Percentiles rank a stretch among this genome's conserved stretches.
Conservation (phyloP, 2,888 invertebrate species). For the Microdon myrmicae region DNA sequence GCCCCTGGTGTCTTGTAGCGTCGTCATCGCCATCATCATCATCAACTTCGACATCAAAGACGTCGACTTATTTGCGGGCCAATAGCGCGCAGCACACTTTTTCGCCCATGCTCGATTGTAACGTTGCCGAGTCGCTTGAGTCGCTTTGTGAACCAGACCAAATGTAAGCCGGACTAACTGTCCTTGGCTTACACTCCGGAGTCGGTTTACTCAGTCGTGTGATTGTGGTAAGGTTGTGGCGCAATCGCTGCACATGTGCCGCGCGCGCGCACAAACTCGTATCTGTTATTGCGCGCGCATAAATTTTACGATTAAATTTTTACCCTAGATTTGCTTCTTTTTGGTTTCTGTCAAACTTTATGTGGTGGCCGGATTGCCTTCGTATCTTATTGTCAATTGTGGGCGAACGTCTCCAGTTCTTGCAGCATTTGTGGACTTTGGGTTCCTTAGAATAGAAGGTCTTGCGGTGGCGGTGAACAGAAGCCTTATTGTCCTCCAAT, state of each 20-base stretch:
- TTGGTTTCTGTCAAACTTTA: constrained; percentile 24
- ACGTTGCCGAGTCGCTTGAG: constrained; percentile 40
- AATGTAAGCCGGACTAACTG: constrained; percentile 50
- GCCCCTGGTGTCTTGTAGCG: no score
- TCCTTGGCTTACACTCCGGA: constrained; percentile 51
- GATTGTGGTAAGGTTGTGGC: constrained; percentile 42
- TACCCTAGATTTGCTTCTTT: constrained; percentile 4
- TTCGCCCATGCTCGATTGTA: constrained; percentile 25
- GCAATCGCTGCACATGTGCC: constrained; percentile 34
- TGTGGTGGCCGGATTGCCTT: background rate
- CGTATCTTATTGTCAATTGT: background rate
- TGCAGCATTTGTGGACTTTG: no score
- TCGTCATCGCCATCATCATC: no score
- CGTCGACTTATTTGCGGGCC: constrained; percentile 1
- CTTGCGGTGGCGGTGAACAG: no score
- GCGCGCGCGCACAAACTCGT: constrained; percentile 11
- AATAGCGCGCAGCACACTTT: constrained; percentile 7
- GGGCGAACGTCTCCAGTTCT: constrained; percentile 35
- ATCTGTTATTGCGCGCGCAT: constrained; percentile 19
- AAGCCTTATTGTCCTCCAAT: constrained; percentile 5
- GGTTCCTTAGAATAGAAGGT: no score
- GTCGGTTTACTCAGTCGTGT: constrained; percentile 44
- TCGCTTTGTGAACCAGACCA: constrained; percentile 51
- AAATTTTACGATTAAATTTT: constrained; percentile 12
- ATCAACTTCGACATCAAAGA: constrained; percentile 8